A percentile compares a stretch with the other conserved stretches of the same genome.
Evolutionary conservation across 2,797 vertebrate species (phyloP).

Genomic region (Champsocephalus esox): DNA sequence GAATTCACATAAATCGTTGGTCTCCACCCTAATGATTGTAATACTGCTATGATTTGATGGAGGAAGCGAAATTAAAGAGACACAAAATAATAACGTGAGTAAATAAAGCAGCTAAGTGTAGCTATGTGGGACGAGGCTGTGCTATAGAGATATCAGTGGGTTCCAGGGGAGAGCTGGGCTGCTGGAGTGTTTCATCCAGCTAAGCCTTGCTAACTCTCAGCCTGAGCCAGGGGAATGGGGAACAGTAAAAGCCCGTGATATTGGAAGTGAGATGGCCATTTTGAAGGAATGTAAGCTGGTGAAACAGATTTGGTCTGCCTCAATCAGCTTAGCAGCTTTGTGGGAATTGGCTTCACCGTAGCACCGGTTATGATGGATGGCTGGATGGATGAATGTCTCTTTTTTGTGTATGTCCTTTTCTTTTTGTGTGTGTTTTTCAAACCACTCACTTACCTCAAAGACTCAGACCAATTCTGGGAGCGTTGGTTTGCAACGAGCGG

Average conservation of each 20-base stretch:
- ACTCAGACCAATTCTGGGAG: constrained; percentile 63
- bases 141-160: constrained; percentile 86
- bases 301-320: constrained; percentile 88
- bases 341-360: constrained; percentile 87
- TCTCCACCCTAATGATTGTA: constrained; percentile 42
- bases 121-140: constrained; percentile 75
- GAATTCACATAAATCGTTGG: constrained; percentile 48
- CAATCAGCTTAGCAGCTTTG: constrained; percentile 90
- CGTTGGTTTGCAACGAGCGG: constrained; percentile 48
- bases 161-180: constrained; percentile 82
- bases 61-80: constrained; percentile 60
- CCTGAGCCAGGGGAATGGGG: constrained; percentile 85
- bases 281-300: constrained; percentile 90
- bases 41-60: constrained; percentile 44
- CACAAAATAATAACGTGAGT: constrained; percentile 68
- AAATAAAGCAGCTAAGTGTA: constrained; percentile 75
- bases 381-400: constrained; percentile 79
- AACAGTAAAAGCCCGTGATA: constrained; percentile 89
- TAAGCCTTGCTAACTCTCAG: constrained; percentile 87
- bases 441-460: constrained; percentile 68
- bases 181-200: constrained; percentile 86
- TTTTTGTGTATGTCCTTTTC: constrained; percentile 62
- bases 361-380: constrained; percentile 84
- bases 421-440: constrained; percentile 57
- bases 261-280: constrained; percentile 90